Evolutionary conservation across 2,797 vertebrate genomes (phyloP).

Genomic region (Pitangus sulphuratus): DNA sequence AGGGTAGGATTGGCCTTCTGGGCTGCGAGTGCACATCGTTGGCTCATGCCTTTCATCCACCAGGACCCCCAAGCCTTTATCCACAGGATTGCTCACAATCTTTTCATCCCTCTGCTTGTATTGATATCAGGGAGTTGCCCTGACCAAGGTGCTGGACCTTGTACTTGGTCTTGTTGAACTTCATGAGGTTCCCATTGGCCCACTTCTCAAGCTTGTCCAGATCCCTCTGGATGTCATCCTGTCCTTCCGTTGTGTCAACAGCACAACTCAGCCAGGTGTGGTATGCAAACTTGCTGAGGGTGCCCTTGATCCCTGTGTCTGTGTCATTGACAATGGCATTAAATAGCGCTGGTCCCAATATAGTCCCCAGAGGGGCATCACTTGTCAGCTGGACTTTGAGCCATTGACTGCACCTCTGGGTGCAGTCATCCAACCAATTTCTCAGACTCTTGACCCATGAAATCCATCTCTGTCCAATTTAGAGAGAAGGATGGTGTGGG

Average conservation of each 20-base stretch:
- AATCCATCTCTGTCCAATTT: background rate
- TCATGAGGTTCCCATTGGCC: background rate
- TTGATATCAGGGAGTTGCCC: fast-evolving
- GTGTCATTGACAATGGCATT: background rate
- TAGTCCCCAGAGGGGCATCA: background rate
- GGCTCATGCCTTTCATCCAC: background rate
- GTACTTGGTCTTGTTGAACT: background rate
- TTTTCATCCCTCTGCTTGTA: background rate
- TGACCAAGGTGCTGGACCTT: background rate
- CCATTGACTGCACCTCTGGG: background rate
- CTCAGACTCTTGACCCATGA: background rate
- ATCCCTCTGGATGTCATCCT: background rate
- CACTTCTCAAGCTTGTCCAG: background rate
- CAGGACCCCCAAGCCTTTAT: background rate
- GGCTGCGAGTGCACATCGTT: background rate
- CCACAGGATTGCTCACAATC: background rate
- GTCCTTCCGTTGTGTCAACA: background rate
- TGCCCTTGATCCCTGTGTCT: background rate
- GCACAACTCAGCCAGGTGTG: background rate
- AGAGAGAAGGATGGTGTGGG: background rate
- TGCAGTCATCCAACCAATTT: background rate
- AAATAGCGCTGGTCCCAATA: background rate
- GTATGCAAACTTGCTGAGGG: background rate
- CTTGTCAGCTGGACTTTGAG: background rate
- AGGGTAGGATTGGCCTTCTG: background rate